Evolutionary conservation across 1,140 invertebrate species (phyloP), one percentile per base, ranked within the genome.

Genomic region (Apolygus lucorum): DNA sequence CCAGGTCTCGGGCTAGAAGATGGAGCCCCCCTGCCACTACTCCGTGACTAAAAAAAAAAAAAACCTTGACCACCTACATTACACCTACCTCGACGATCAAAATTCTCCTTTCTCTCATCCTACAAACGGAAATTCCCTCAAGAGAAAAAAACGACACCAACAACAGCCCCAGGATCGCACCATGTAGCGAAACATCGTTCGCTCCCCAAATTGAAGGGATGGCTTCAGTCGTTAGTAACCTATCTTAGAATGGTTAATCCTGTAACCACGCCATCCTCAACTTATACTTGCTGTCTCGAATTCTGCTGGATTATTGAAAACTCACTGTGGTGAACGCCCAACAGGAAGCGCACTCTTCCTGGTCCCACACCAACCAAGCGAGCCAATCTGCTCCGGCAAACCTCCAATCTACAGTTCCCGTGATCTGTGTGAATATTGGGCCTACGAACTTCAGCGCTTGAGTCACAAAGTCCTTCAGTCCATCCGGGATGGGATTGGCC

Each of bases 301-400:
- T 65, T 28, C 27, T 65, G 1, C 52, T 27, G 4, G 1, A 68
- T 54, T 13, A 59, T n/a, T 54, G 54, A 22, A 14, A 63, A 76
- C 78, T 79, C 77, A 83, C 81, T 49, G 84, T 74, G 68, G 82
- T 84, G 77, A 89, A 89, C 2, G 87, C 81, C 86, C 86, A 89
- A 76, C 87, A 88, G 0, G 84, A 85, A 24, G 87, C 87, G 77
- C 87, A 89, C 73, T 87, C 84, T 74, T 89, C 91, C 83, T 98
- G 95, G 83, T 98, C 89, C 81, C 98, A 98, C 49, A 98, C 85
- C 1, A 82, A 83, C 24, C 95, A 98, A 22, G 98, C 94, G 17
- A 14, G 11, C 2, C 11, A 11, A 22, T 98, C 94, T 4, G 4
- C 13, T 13, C 11, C 11, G 22, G 63, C 59, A 2, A n/a, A 21